Conservation (phyloP, 2,888 invertebrate genomes). For the Endotricha flammealis region DNA sequence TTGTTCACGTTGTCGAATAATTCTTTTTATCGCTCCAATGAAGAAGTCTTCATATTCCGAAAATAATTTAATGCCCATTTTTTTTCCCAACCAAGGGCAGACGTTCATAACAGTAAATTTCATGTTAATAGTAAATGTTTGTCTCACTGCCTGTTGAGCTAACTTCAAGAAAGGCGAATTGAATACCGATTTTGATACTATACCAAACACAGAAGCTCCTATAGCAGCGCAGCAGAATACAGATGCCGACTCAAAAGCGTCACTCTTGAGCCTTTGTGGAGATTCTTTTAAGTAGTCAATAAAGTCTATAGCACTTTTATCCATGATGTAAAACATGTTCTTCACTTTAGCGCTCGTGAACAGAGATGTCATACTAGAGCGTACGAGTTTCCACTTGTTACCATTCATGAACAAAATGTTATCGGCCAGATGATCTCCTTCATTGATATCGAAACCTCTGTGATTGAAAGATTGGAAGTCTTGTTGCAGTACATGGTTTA, state of each 20-base stretch:
- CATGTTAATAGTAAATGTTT: constrained; percentile 16
- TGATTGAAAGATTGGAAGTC: constrained; percentile 42
- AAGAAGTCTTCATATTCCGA: constrained; percentile 49
- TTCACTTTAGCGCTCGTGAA: constrained; percentile 54
- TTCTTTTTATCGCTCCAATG: constrained; percentile 41
- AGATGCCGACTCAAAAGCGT: constrained; percentile 30
- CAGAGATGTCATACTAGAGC: constrained; percentile 50
- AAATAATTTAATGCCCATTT: constrained; percentile 38
- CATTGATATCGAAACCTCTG: constrained; percentile 34
- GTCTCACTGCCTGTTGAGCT: constrained; percentile 12
- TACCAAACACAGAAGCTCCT: constrained; percentile 30
- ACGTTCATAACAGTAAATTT: constrained; percentile 21
- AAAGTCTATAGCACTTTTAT: constrained; percentile 44
- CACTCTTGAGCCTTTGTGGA: constrained; percentile 27
- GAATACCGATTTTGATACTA: constrained; percentile 32
- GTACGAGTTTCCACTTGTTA: constrained; percentile 48
- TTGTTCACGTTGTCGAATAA: constrained; percentile 35
- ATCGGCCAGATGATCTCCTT: constrained; percentile 37
- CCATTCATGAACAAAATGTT: constrained; percentile 41
- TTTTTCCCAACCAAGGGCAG: constrained; percentile 8
- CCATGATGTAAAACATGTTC: constrained; percentile 51
- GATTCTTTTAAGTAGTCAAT: constrained; percentile 33
- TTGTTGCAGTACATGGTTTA: constrained; percentile 34
- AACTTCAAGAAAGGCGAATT: constrained; percentile 22
- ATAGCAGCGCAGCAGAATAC: constrained; percentile 44